Evolutionary conservation across 2,797 vertebrate species (phyloP).

Genomic region (Lycodopsis pacificus): DNA sequence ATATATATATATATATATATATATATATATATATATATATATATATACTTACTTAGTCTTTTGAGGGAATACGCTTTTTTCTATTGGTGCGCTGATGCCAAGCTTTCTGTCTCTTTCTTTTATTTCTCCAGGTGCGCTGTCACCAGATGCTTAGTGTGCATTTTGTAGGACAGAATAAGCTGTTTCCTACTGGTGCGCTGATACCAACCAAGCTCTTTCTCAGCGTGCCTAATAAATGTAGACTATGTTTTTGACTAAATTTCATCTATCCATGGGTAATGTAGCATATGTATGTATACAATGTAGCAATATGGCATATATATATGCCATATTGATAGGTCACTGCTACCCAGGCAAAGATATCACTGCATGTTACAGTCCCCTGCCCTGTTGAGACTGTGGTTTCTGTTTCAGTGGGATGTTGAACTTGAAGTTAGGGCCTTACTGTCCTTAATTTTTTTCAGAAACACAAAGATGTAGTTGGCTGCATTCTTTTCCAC

Average conservation of each 20-base stretch:
- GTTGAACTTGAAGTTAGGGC: slow-evolving; percentile 7
- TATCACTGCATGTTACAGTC: neutral
- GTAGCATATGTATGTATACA: no score
- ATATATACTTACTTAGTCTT: no score
- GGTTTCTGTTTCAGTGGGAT: slow-evolving; percentile 41
- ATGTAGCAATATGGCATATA: no score
- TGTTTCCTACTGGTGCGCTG: neutral
- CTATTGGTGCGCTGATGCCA: no score
- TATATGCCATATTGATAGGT: neutral
- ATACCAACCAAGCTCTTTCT: no score
- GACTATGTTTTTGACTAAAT: neutral
- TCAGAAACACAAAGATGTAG: neutral
- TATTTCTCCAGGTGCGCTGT: no score
- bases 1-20: no score
- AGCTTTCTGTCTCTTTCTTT: no score
- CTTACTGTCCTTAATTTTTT: neutral
- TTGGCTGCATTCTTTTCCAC: no score
- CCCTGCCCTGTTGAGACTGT: slow-evolving; percentile 24
- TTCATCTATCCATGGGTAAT: neutral
- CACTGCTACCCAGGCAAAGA: neutral
- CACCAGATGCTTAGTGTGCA: no score
- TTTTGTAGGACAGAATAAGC: neutral
- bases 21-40: no score
- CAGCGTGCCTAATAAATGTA: neutral
- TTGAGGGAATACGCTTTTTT: neutral